These are phyloP conservation scores for Cladopsammia gracilis DNA, from an alignment of 64 coral and sea anemone genomes.

Conservation along the genomic window DNA sequence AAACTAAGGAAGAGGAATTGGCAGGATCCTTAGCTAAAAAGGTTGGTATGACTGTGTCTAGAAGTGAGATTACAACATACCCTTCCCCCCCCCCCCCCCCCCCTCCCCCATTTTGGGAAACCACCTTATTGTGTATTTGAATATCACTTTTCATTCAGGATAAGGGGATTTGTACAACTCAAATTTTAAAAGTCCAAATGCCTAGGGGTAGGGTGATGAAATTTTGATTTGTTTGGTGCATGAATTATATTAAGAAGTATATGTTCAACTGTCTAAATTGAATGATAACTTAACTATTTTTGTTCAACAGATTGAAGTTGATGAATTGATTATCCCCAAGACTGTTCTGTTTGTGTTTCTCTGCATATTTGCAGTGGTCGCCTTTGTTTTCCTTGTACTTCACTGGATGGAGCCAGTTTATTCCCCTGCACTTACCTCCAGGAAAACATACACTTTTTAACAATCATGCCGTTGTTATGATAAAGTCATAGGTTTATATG, in stretches of 20 bases:
- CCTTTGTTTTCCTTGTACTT: slow-evolving; percentile 88
- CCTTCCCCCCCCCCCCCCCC: no score
- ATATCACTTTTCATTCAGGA: no score
- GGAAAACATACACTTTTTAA: slow-evolving; percentile 90
- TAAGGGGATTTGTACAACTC: no score
- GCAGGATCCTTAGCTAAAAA: slow-evolving; percentile 70
- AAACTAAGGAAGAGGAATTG: slow-evolving; percentile 82
- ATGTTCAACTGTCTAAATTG: no score
- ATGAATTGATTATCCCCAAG: slow-evolving; percentile 84
- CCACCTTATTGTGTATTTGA: no score
- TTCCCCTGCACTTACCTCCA: slow-evolving; percentile 84
- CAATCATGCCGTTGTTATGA: background rate
- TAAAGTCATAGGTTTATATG: background rate
- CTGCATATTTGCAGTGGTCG: slow-evolving; percentile 80
- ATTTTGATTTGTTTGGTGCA: no score
- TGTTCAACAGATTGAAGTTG: slow-evolving; percentile 77
- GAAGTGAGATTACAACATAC: no score
- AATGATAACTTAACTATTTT: background rate
- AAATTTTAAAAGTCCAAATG: no score
- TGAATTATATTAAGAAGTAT: no score
- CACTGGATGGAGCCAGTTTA: slow-evolving; percentile 97
- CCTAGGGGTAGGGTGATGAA: no score
- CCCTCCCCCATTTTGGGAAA: no score
- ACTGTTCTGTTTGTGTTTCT: slow-evolving; percentile 85
- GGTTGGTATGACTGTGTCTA: slow-evolving; percentile 18